phyloP scores from a whole-genome alignment of 2,888 invertebrate species.

The Philereme vetulata region DNA sequence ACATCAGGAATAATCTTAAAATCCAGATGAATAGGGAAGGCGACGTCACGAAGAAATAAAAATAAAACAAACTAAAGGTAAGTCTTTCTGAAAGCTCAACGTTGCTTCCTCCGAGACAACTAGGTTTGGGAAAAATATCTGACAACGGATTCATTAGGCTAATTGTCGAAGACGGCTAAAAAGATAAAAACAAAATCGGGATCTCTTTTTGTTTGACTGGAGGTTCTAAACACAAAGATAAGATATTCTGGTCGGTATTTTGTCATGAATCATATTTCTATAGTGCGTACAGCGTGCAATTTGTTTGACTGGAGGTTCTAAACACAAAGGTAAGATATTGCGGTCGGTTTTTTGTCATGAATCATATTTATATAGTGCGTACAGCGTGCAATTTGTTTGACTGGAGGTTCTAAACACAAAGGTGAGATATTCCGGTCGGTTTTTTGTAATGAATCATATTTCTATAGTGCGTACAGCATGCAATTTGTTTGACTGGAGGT shows the following conservation, averaged over 20 bases:
- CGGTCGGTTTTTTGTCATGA: too few relatives aligned
- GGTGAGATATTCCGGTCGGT: too few relatives aligned
- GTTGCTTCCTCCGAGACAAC: constrained; percentile 43
- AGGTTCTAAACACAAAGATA: neutral
- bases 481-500: neutral
- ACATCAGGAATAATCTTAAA: constrained; percentile 62
- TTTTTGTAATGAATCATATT: too few relatives aligned
- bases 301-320: neutral
- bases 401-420: neutral
- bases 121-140: constrained; percentile 42
- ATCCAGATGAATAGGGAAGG: constrained; percentile 62
- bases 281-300: neutral
- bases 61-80: constrained; percentile 56
- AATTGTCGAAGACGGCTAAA: constrained; percentile 41
- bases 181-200: constrained; percentile 10
- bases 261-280: too few relatives aligned
- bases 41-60: constrained; percentile 47
- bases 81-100: constrained; percentile 51
- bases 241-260: too few relatives aligned
- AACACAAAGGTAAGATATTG: neutral
- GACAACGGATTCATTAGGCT: constrained; percentile 49
- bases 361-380: too few relatives aligned
- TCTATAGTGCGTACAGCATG: too few relatives aligned
- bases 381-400: too few relatives aligned
- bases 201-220: constrained; percentile 2